Percentiles rank a stretch among this genome's conserved stretches.
Conservation (phyloP, 2,888 invertebrate species). For the Cryptosula pallasiana region DNA sequence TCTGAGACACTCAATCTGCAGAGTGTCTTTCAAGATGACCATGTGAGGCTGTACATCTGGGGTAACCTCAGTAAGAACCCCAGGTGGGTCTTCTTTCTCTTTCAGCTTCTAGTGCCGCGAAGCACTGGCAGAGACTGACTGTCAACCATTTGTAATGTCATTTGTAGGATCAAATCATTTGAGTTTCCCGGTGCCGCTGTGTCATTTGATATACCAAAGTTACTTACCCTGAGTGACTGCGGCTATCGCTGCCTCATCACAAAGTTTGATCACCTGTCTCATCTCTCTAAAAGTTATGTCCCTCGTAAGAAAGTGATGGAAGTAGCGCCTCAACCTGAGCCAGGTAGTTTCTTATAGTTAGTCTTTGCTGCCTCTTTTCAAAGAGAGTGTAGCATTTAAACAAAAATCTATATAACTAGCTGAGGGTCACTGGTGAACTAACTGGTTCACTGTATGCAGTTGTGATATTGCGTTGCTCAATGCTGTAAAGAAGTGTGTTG, state of each 20-base stretch:
- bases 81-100: constrained; percentile 34
- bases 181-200: constrained; percentile 45
- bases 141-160: too few relatives aligned
- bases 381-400: too few relatives aligned
- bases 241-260: constrained; percentile 45
- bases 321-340: constrained; percentile 24
- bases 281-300: constrained; percentile 38
- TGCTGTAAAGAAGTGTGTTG: too few relatives aligned
- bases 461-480: too few relatives aligned
- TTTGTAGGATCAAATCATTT: constrained; percentile 49
- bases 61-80: constrained; percentile 53
- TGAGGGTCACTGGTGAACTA: too few relatives aligned
- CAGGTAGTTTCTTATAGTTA: neutral
- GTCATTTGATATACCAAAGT: constrained; percentile 49
- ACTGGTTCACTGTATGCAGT: too few relatives aligned
- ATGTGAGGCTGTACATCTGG: constrained; percentile 49
- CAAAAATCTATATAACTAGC: too few relatives aligned
- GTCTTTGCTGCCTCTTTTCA: neutral
- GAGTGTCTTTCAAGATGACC: constrained; percentile 37
- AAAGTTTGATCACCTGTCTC: constrained; percentile 49
- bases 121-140: too few relatives aligned
- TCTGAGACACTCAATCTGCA: constrained; percentile 51
- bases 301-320: constrained; percentile 39
- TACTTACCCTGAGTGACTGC: constrained; percentile 46
- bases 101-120: too few relatives aligned